Evolutionary conservation across 2,888 invertebrate species (phyloP), one percentile per base, ranked within the genome.

Genomic region (Phengaris alcon): DNA sequence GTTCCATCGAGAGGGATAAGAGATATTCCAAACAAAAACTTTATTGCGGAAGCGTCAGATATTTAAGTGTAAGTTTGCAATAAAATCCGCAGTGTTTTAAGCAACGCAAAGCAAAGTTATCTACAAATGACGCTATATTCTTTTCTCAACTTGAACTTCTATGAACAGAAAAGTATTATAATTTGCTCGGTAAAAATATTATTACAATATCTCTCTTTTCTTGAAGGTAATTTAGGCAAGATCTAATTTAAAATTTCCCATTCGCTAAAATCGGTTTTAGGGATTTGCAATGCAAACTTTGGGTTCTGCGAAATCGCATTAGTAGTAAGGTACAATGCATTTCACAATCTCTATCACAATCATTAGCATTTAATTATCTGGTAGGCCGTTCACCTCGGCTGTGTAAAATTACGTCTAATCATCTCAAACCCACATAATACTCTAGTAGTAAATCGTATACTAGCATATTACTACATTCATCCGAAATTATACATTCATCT

Each of bases 381-480:
- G 82, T 80, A 76, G 78, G 79, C 76, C 79, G 81, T 89, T 90
- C 86, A 90, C 88, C 91, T 87, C 87, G 80, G 82, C 86, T 87
- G 89, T 89, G 88, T 88, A 89, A 90, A 88, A 90, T 90, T 87
- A 90, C 85, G 85, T 85, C 86, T 87, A 88, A 89, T 91, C 89
- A 90, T 83, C 86, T 82, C 80, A 87, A 86, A 79, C 91, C 91
- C 88, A 91, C 90, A 84, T 82, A 81, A 84, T 87, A 87, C 88
- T 87, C 87, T 85, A 87, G 89, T 88, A 87, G 87, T 85, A 89
- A 87, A 90, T 90, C 89, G 84, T 90, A 88, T 84, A 83, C 80
- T 83, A 84, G 8, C 15, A 7, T 57, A 57, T 3, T 35, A 35
- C 35, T 35, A 35, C 6, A 48, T 3, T 48, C 48, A 6, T 48